A percentile compares a stretch with the other conserved stretches of the same genome.
phyloP scores from a whole-genome alignment of 2,888 invertebrate species.

The Tuta absoluta region DNA sequence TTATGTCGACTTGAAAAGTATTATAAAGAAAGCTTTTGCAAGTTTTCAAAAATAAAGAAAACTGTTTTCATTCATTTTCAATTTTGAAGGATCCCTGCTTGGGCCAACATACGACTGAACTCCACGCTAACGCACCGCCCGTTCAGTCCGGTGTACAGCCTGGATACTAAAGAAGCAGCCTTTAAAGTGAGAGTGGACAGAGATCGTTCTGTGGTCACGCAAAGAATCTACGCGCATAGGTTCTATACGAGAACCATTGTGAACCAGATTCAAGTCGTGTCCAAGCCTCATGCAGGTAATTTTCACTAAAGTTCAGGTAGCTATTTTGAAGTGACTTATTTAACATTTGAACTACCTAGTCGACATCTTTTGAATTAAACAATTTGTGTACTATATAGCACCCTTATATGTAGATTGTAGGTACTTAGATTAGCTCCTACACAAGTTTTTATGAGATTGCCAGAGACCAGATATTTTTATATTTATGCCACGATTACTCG shows the following conservation, averaged over 20 bases:
- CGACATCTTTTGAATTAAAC: background rate
- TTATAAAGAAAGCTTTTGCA: too few relatives aligned
- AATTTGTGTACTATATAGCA: too few relatives aligned
- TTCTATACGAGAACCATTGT: slow-evolving; percentile 75
- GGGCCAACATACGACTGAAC: slow-evolving; percentile 78
- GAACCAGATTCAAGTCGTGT: slow-evolving; percentile 72
- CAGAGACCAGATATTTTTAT: too few relatives aligned
- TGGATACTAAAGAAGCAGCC: slow-evolving; percentile 71
- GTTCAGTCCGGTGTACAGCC: slow-evolving; percentile 66
- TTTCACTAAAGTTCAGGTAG: too few relatives aligned
- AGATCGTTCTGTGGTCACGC: slow-evolving; percentile 72
- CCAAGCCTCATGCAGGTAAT: slow-evolving; percentile 66
- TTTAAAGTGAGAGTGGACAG: slow-evolving; percentile 74
- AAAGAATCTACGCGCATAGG: slow-evolving; percentile 73
- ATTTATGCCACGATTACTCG: too few relatives aligned
- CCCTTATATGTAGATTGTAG: too few relatives aligned
- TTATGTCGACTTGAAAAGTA: too few relatives aligned
- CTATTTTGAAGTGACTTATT: slow-evolving; percentile 2
- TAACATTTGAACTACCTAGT: background rate
- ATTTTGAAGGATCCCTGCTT: slow-evolving; percentile 77
- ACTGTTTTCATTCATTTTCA: too few relatives aligned
- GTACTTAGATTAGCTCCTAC: too few relatives aligned
- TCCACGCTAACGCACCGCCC: slow-evolving; percentile 66
- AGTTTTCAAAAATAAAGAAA: too few relatives aligned
- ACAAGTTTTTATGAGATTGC: too few relatives aligned